A percentile compares a stretch with the other conserved stretches of the same genome.
Conservation (phyloP, 2,888 invertebrate genomes). For the Sarcophaga caerulescens region DNA sequence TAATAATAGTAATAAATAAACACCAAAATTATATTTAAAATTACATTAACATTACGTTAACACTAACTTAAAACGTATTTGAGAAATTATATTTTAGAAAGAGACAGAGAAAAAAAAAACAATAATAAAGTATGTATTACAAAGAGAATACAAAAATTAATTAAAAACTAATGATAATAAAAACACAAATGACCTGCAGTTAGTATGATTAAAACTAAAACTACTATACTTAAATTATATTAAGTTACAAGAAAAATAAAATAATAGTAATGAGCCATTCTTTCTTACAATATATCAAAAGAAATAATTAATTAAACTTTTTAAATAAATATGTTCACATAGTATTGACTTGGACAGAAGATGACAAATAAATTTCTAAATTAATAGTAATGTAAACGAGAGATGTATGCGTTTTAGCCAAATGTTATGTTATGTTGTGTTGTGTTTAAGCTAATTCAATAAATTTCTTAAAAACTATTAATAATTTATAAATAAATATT, state of each 20-base stretch:
- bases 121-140: slow-evolving; percentile 21
- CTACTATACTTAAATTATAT: slow-evolving; percentile 12
- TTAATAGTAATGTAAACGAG: background rate
- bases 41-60: slow-evolving; percentile 34
- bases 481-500: slow-evolving; percentile 45
- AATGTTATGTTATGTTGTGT: slow-evolving; percentile 15
- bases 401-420: slow-evolving; percentile 7
- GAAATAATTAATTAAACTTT: background rate
- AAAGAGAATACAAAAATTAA: slow-evolving; percentile 19
- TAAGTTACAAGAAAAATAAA: background rate
- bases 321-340: background rate
- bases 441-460: slow-evolving; percentile 6
- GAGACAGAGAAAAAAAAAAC: slow-evolving; percentile 21
- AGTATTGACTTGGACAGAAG: too few relatives aligned
- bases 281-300: background rate
- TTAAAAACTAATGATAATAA: slow-evolving; percentile 18
- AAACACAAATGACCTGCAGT: slow-evolving; percentile 22
- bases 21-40: slow-evolving; percentile 58
- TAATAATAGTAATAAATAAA: slow-evolving; percentile 54
- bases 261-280: slow-evolving; percentile 23
- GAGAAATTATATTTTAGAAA: slow-evolving; percentile 33
- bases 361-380: background rate
- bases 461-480: slow-evolving; percentile 27
- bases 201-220: slow-evolving; percentile 28
- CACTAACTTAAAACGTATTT: slow-evolving; percentile 51